Evolutionary conservation across 2,797 vertebrate species (phyloP), one percentile per base, ranked within the genome.

Genomic region (Melanitta fusca): DNA sequence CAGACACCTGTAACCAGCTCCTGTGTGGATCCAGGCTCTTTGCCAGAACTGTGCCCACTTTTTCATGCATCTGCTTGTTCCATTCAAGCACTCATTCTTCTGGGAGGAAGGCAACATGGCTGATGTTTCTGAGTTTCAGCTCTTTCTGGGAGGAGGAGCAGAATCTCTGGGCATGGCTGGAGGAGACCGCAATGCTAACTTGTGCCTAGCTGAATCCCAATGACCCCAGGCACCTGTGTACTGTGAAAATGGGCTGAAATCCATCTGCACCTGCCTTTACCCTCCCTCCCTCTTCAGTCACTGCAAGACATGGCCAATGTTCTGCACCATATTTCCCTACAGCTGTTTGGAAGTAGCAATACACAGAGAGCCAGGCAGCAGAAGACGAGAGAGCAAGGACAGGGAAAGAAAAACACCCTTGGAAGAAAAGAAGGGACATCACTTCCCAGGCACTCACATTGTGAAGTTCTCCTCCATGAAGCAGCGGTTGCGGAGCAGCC

Each of bases 381-480:
- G 53, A 54, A 82, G 30, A 47, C 17, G 13, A 8, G 45, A 71
- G 32, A 85, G n/a, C 16, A 54, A 18, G 14, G 7, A 72, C 56
- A 13, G 21, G 11, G 13, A 93, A 73, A 71, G 38, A 81, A 22
- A 54, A 74, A 27, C 8, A 13, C 12, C 58, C 41, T 14, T 20
- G 8, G 72, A 65, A 49, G 72, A 80, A 91, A 70, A 47, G 49
- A 82, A 54, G 73, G 56, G 24, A 36, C 3, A 19, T 1, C 4
- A 1, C 49, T 41, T 78, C 72, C 54, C 36, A 41, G 53, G 22
- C 75, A 99, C 99, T 99, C 97, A 99, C 99, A 99, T 97, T 85
- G 99, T 99, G 98, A 99, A 99, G 98, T 99, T 99, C 86, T 99
- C 98, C 71, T 99, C 97, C 96, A 99, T 98, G 92, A 99, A 99